Base-by-base conservation (phyloP, 2,888 invertebrate genomes). In the Troides aeacus region DNA sequence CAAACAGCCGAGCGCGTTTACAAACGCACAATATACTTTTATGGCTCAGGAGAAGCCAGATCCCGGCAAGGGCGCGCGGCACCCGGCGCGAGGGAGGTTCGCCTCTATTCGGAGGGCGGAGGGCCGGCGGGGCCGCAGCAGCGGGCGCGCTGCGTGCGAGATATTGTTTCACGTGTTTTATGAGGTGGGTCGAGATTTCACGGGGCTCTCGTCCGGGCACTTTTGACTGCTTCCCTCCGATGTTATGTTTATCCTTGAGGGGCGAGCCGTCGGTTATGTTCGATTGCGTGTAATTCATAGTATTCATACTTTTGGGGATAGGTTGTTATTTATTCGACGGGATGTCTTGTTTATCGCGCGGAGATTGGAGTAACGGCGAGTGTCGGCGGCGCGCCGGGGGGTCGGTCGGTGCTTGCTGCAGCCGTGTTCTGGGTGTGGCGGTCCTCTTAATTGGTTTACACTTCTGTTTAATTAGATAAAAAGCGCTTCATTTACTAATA, bases 141-240 rank as follows among this genome's bases (percentile, higher is more conserved):
- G 76, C 70, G 62, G 62, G 72, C 70, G 62, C 62, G 72, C 78
- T 72, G 78, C 78, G 77, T 74, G 77, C 77, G 79, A 87, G 90
- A 91, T 90, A 91, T 92, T 91, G 90, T 91, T 91, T 91, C 89
- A 87, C 87, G 88, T 90, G 90, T 89, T 92, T 92, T 91, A 92
- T 91, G 92, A 90, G 89, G 90, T 91, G 90, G 86, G 83, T 84
- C 82, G 86, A 85, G 88, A 89, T 90, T 90, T 88, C 88, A 85
- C 86, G 86, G 87, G 81, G 80, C 81, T 85, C 80, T 84, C 75
- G 78, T 77, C 81, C 83, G 80, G 83, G 84, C 84, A 83, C 85
- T 87, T 87, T 87, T 85, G 87, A 88, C 84, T 86, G 83, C 84
- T 85, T 84, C 80, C 83, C 82, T 78, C 75, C 74, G 76, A 79